These are phyloP conservation scores for Hydrophis major DNA, from an alignment of 2,797 vertebrate genomes.

Conservation along the genomic window DNA sequence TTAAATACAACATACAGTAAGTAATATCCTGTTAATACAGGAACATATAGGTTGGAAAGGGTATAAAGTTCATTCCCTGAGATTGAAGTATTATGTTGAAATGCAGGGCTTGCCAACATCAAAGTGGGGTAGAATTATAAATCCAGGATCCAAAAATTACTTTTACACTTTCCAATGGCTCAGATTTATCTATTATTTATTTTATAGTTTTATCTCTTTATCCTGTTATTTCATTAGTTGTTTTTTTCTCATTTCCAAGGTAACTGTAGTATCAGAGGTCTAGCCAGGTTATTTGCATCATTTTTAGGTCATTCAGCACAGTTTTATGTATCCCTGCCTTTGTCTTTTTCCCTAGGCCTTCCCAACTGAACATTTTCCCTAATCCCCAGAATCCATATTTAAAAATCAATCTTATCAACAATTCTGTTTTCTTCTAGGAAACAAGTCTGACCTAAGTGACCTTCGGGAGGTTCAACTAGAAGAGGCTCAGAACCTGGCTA, in stretches of 20 bases:
- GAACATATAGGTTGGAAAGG: background rate
- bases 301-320: background rate
- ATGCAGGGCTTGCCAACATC: background rate
- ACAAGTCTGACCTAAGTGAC: constrained; percentile 81
- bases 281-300: background rate
- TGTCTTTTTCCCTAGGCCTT: background rate
- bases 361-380: background rate
- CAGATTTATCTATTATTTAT: background rate
- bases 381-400: background rate
- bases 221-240: constrained; percentile 18
- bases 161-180: background rate
- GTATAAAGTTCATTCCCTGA: background rate
- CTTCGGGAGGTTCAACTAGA: constrained; percentile 77
- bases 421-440: constrained; percentile 69
- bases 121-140: background rate
- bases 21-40: background rate
- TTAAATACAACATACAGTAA: background rate
- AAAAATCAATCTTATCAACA: constrained; percentile 14
- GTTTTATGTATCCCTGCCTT: background rate
- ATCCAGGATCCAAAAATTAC: background rate
- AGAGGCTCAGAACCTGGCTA: constrained; percentile 79
- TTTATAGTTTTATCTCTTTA: background rate
- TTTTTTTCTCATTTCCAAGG: constrained; percentile 3
- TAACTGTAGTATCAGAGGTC: constrained; percentile 23
- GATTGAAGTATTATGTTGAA: background rate